Evolutionary conservation across 2,888 invertebrate species (phyloP), one percentile per base, ranked within the genome.

Genomic region (Amphipyra berbera): DNA sequence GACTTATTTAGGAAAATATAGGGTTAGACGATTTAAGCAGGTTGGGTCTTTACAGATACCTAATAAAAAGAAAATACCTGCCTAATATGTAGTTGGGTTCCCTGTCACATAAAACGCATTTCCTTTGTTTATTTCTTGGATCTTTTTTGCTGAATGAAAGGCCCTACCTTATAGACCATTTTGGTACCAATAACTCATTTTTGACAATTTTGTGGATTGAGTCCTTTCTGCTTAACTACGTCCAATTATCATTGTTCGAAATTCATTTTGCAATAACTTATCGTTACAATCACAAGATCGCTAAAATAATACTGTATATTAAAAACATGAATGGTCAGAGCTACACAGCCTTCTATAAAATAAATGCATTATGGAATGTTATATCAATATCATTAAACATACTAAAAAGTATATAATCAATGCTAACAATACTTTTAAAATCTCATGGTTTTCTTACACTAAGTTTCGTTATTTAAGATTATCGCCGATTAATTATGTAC

Each of bases 231-330:
- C n/a, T n/a, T n/a, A n/a, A n/a, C n/a, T n/a, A n/a, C n/a, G n/a
- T n/a, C n/a, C n/a, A n/a, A n/a, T 21, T 6, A 38, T 30, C 38
- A 14, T 45, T 13, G 9, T 66, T 42, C 35, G 21, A 57, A 40
- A 50, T 37, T 56, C 60, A 66, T 55, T 52, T 54, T 30, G 6
- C 44, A 73, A 73, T 66, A 70, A 73, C 76, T 77, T 81, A 85
- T 56, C n/a, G 67, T 74, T 82, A 83, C 68, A 84, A 88, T 89
- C 84, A 88, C 87, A 88, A 77, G 73, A 75, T 68, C 69, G 65
- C 81, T 79, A 81, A 79, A 82, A 80, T 87, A 91, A 90, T 90
- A 90, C 90, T 90, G 89, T 77, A 81, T 75, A 75, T 61, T 76
- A 55, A 14, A 59, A 67, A 60, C 56, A 59, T 62, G 49, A 52